phyloP scores from a whole-genome alignment of 2,888 invertebrate genomes.

The Rapana venosa region DNA sequence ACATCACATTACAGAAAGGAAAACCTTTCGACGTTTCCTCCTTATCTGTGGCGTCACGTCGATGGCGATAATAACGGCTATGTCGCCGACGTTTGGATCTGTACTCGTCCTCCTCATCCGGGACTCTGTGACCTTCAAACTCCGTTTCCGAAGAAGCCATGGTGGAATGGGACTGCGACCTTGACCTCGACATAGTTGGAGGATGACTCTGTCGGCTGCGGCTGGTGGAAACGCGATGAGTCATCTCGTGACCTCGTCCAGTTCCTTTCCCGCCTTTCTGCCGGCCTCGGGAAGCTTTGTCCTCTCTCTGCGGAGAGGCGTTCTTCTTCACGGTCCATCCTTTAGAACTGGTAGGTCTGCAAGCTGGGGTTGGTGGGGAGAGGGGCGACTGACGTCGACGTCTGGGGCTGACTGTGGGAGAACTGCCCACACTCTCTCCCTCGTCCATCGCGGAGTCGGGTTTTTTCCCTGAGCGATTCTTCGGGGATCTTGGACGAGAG shows the following conservation, averaged over 20 bases:
- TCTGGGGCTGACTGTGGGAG: background rate
- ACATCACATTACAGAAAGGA: background rate
- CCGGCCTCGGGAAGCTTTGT: background rate
- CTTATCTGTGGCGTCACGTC: background rate
- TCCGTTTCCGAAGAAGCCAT: background rate
- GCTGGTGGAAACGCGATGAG: background rate
- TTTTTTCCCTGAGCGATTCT: background rate
- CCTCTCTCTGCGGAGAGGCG: background rate
- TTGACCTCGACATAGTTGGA: background rate
- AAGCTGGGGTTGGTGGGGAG: background rate
- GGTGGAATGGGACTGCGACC: background rate
- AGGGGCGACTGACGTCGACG: background rate
- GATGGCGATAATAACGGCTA: conserved; percentile 25
- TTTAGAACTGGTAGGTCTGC: background rate
- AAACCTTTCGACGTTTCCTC: background rate
- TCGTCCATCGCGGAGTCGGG: background rate
- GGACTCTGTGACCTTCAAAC: background rate
- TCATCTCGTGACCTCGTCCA: background rate
- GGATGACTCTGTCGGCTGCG: background rate
- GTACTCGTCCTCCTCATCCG: background rate
- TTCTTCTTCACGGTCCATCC: conserved; percentile 11
- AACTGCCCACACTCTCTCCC: background rate
- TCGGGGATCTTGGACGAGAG: background rate
- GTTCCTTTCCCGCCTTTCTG: background rate
- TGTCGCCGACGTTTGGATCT: background rate